Evolutionary conservation across 2,888 invertebrate species (phyloP), one percentile per base, ranked within the genome.

Genomic region (Lysandra coridon): DNA sequence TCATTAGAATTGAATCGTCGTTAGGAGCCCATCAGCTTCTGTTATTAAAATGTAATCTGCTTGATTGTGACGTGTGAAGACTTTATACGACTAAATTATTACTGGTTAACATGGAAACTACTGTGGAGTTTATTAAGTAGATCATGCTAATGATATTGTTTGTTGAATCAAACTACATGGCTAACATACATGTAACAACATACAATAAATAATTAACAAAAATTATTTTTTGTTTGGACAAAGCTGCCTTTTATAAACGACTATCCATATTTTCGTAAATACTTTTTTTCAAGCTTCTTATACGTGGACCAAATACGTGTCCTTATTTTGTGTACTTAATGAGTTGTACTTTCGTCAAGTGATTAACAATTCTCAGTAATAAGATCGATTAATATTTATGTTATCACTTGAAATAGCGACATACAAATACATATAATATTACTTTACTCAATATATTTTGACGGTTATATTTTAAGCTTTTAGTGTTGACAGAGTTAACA

Each of bases 241-340:
- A 0, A 57, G 17, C 57, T 57, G 17, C 0, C 17, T 3, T 53
- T 62, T 23, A 62, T 62, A 23, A 23, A 62, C 49, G 0, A 3
- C 2, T 49, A 23, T n/a, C 23, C 23, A 57, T 57, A 57, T 57
- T 57, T 57, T 14, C 17, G 14, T 57, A 4, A 57, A 57, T 4
- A 17, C 57, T 57, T 57, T 57, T 12, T 10, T 49, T 10, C 37
- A 57, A 57, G 4, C 57, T 57, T 57, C 57, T 57, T 57, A 57
- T 17, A 69, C 14, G 33, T 17, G 77, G 78, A 78, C 78, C 74
- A 78, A 79, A 80, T 82, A 78, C 78, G 62, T 81, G 78, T 78
- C 69, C 53, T 49, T n/a, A 78, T 73, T 78, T 62, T 79, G 78
- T 78, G 12, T 30, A 64, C 64, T 69, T 69, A 69, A 69, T 69